Evolutionary conservation across 92 coral and sea anemone genomes (phyloP).

Genomic region (Porites evermanni): DNA sequence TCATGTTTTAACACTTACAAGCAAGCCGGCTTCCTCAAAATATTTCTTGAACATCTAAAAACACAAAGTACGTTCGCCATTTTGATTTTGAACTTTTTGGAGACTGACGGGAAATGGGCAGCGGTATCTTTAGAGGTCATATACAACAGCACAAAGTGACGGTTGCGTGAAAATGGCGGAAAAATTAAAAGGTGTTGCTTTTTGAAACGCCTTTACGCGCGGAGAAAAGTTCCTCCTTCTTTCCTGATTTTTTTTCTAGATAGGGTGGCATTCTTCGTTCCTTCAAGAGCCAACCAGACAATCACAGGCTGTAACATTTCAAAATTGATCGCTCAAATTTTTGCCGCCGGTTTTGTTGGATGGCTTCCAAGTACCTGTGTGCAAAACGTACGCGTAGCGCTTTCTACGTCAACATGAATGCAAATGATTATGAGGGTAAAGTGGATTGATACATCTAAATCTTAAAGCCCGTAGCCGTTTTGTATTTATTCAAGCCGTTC

Average conservation of each 20-base stretch:
- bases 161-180: not conserved
- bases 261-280: no score
- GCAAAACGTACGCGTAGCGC: constrained; percentile 21
- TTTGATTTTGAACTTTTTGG: not conserved
- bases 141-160: not conserved
- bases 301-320: not conserved
- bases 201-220: not conserved
- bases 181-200: not conserved
- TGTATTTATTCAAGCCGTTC: no score
- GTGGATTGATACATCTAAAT: not conserved
- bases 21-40: constrained; percentile 19
- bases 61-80: constrained; percentile 4
- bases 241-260: not conserved
- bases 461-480: no score
- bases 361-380: constrained; percentile 36
- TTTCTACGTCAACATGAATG: not conserved
- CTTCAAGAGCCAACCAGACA: not conserved
- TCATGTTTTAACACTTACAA: constrained; percentile 9
- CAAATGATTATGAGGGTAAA: constrained; percentile 17
- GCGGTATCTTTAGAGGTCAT: constrained; percentile 11
- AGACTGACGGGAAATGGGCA: not conserved
- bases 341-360: not conserved
- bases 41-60: constrained; percentile 19
- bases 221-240: no score
- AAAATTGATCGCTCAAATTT: no score